A percentile compares a stretch with the other conserved stretches of the same genome.
Conservation (phyloP, 2,888 invertebrate species). For the Punctoribates punctum region DNA sequence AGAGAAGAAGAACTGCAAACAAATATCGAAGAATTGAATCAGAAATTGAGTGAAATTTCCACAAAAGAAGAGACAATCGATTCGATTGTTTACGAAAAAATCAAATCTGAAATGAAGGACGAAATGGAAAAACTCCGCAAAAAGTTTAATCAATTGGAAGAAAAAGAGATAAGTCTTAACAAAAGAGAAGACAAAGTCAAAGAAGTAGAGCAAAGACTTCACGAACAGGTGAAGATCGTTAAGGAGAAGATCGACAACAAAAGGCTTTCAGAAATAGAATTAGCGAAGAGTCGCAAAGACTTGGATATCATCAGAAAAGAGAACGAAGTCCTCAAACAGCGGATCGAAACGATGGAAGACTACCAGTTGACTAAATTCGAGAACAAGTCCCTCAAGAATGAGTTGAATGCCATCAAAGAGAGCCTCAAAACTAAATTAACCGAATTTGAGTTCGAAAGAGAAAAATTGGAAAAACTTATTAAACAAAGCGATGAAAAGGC, state of each 20-base stretch:
- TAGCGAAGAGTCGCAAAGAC: slow-evolving; percentile 32
- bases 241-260: slow-evolving; percentile 42
- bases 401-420: slow-evolving; percentile 34
- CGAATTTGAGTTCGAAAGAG: slow-evolving; percentile 35
- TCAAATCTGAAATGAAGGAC: slow-evolving; percentile 39
- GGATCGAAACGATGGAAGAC: slow-evolving; percentile 41
- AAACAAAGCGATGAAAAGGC: slow-evolving; percentile 30
- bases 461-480: slow-evolving; percentile 15
- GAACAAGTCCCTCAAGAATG: slow-evolving; percentile 29
- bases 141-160: slow-evolving; percentile 41
- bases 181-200: slow-evolving; percentile 41
- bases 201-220: slow-evolving; percentile 40
- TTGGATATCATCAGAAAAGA: slow-evolving; percentile 38
- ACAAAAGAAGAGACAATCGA: slow-evolving; percentile 38
- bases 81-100: slow-evolving; percentile 35
- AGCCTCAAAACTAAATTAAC: slow-evolving; percentile 20
- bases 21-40: slow-evolving; percentile 6
- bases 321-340: slow-evolving; percentile 39
- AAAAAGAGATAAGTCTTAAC: slow-evolving; percentile 28
- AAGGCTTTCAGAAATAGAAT: slow-evolving; percentile 38
- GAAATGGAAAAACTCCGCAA: slow-evolving; percentile 40
- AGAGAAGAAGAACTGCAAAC: slow-evolving; percentile 35
- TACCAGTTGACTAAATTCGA: slow-evolving; percentile 39
- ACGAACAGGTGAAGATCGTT: slow-evolving; percentile 41
- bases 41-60: slow-evolving; percentile 22